Percentiles rank a stretch among this genome's conserved stretches.
Conservation (phyloP, 53 echinoderm and acorn worm genomes). For the Luidia sarsii region DNA sequence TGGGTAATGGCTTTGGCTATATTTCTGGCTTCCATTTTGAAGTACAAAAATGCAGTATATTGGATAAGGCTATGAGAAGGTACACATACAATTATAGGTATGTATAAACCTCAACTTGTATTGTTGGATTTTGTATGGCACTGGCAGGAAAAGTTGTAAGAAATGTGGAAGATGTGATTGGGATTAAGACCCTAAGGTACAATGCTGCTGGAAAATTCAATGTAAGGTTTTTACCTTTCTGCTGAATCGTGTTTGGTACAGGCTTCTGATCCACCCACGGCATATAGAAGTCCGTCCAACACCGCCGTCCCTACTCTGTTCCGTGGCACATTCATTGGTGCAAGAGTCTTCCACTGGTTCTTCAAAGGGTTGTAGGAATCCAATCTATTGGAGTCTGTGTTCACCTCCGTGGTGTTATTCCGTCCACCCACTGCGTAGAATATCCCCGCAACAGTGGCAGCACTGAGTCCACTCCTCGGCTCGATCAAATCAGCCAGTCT, state of each 20-base stretch:
- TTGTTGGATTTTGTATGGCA: too few relatives aligned
- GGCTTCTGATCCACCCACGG: slow-evolving; percentile 95
- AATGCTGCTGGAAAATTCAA: neutral
- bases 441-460: slow-evolving; percentile 89
- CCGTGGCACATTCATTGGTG: slow-evolving; percentile 80
- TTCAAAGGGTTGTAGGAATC: slow-evolving; percentile 89
- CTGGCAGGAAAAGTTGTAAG: too few relatives aligned
- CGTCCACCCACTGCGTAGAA: slow-evolving; percentile 95
- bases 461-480: slow-evolving; percentile 92
- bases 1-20: too few relatives aligned
- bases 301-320: slow-evolving; percentile 95
- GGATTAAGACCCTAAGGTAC: neutral
- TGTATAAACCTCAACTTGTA: too few relatives aligned
- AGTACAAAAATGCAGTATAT: too few relatives aligned
- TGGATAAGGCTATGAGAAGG: too few relatives aligned
- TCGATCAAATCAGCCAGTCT: slow-evolving; percentile 80
- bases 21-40: too few relatives aligned
- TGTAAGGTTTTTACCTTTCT: slow-evolving; percentile 90
- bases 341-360: slow-evolving; percentile 82
- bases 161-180: too few relatives aligned
- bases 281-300: slow-evolving; percentile 87
- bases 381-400: slow-evolving; percentile 93
- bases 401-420: slow-evolving; percentile 93
- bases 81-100: too few relatives aligned
- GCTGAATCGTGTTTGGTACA: slow-evolving; percentile 90